A percentile compares a stretch with the other conserved stretches of the same genome.
phyloP scores from a whole-genome alignment of 2,888 invertebrate species.

The Dicyrtoma fusca region DNA sequence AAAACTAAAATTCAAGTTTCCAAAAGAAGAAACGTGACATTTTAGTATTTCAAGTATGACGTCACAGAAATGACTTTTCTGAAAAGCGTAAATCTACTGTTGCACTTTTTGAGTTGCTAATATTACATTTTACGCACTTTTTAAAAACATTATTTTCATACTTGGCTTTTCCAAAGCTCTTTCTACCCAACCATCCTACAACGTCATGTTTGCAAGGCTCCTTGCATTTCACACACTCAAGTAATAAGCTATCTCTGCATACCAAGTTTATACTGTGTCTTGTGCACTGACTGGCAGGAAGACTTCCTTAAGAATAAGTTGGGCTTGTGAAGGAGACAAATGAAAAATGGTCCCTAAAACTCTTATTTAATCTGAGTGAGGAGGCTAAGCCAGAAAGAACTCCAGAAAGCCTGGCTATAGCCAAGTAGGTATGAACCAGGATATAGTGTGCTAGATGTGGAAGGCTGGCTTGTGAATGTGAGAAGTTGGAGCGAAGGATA shows the following conservation, averaged over 20 bases:
- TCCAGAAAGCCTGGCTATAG: no score
- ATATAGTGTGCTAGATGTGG: background rate
- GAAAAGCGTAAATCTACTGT: no score
- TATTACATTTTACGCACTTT: no score
- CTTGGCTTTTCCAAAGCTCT: no score
- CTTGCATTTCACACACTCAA: background rate
- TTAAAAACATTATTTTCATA: no score
- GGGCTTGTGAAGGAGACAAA: background rate
- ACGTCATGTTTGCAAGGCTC: no score
- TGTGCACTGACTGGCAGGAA: background rate
- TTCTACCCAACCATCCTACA: no score
- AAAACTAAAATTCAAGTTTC: no score
- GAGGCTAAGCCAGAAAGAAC: background rate
- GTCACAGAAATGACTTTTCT: no score
- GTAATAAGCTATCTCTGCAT: background rate
- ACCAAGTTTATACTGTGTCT: background rate
- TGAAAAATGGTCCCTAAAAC: constrained; percentile 3
- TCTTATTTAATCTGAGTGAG: background rate
- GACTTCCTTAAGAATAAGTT: background rate
- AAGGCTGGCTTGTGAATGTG: background rate
- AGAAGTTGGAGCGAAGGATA: background rate
- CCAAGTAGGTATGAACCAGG: background rate
- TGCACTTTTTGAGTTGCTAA: no score
- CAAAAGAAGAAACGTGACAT: no score
- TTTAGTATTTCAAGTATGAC: no score